Evolutionary conservation across 1,140 invertebrate genomes (phyloP), one percentile per base, ranked within the genome.

Genomic region (Heliconius himera): DNA sequence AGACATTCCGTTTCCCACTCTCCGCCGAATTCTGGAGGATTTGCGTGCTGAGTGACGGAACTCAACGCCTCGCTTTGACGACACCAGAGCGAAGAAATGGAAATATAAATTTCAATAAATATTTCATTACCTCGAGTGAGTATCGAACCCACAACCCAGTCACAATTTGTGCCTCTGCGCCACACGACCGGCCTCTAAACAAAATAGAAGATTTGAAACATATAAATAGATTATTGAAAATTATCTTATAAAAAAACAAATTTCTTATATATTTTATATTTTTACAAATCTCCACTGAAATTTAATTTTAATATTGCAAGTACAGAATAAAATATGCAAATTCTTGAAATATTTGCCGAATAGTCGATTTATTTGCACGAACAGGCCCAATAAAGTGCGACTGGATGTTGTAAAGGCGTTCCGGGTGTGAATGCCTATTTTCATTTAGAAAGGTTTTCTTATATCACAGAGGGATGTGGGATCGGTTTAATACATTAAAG

Each of bases 351-450:
- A 72, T 72, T 72, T 41, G 70, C 36, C 70, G 33, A 72, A 41
- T 26, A 72, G 70, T 72, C 70, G 70, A 77, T 77, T 73, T 73
- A 78, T 78, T 51, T 56, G 71, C 77, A 85, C 83, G 89, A 90
- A 88, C 87, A 89, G 86, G 86, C 83, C 33, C 90, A 93, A 93
- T 93, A 92, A 92, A 91, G 90, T 91, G 88, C 86, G 87, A 88
- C 87, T 92, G 85, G 74, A 84, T 89, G 89, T 89, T 91, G 91
- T 91, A 91, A 90, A 90, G 91, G 91, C 91, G 90, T 92, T 91
- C 81, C 71, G 77, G 33, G 73, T 74, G 77, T 89, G 87, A 91
- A 91, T 93, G 88, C 90, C 91, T 92, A 93, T 93, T 92, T 93
- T 91, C 91, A 93, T 93, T 91, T 90, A 91, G 87, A 88, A 90